Conservation (phyloP, 2,797 vertebrate species). For the Urophycis tenuis region DNA sequence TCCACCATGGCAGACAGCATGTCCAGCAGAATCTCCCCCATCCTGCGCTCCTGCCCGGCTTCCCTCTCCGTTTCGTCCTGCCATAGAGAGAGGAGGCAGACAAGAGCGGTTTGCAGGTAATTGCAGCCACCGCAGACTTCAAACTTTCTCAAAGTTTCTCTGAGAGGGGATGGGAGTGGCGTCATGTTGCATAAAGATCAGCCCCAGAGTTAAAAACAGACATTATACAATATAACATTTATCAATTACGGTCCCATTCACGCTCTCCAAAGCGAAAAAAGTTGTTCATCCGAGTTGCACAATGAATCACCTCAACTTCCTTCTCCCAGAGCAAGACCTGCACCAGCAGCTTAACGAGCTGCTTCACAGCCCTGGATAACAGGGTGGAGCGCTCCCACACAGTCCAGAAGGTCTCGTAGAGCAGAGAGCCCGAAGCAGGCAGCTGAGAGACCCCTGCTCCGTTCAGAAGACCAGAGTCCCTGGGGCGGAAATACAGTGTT, state of each 20-base stretch:
- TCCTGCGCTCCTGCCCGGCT: conserved; percentile 65
- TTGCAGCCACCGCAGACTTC: not conserved
- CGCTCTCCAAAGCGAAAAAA: not conserved
- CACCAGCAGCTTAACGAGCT: conserved; percentile 58
- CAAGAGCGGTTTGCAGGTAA: not conserved
- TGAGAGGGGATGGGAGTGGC: not conserved
- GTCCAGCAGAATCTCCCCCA: conserved; percentile 72
- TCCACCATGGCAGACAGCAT: conserved; percentile 82
- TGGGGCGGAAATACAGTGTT: conserved; percentile 23
- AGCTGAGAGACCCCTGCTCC: conserved; percentile 23
- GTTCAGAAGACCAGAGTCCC: conserved; percentile 34
- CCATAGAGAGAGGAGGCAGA: not conserved
- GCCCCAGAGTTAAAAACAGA: not conserved
- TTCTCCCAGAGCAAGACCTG: conserved; percentile 21
- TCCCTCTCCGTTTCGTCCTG: conserved; percentile 35
- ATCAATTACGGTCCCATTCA: not conserved
- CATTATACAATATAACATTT: no score
- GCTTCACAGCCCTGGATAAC: conserved; percentile 61
- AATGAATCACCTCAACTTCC: conserved; percentile 43
- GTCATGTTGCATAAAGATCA: not conserved
- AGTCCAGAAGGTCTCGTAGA: conserved; percentile 69
- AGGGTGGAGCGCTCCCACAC: conserved; percentile 69
- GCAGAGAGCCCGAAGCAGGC: conserved; percentile 47
- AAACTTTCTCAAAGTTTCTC: not conserved
- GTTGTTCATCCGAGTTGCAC: not conserved